phyloP scores from a whole-genome alignment of 2,797 vertebrate species.

The Mormyrus proboscirostris region DNA sequence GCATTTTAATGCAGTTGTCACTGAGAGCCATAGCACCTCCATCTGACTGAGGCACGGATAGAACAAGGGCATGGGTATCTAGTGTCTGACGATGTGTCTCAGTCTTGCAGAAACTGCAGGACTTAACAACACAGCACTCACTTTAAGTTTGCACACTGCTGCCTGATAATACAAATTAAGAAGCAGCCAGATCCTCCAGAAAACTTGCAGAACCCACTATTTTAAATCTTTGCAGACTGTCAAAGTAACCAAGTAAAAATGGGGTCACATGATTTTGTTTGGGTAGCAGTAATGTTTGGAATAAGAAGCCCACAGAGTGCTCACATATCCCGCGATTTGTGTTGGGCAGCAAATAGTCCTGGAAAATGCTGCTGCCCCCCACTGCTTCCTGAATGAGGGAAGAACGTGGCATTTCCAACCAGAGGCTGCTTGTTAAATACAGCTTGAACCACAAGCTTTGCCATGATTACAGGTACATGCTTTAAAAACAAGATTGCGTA shows the following conservation, averaged over 20 bases:
- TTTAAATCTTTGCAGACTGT: not conserved
- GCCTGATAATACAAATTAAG: not conserved
- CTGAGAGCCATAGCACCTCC: not conserved
- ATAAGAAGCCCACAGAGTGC: not conserved
- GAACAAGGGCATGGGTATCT: not conserved
- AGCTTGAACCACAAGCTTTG: constrained; percentile 7
- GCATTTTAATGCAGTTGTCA: not conserved
- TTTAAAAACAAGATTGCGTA: constrained; percentile 10
- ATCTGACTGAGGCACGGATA: not conserved
- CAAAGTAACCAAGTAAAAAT: not conserved
- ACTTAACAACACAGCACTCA: not conserved
- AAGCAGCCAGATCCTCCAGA: not conserved
- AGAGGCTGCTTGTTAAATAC: constrained; percentile 16
- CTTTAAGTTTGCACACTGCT: not conserved
- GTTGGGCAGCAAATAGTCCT: not conserved
- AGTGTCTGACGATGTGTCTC: not conserved
- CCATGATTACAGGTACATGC: constrained; percentile 21
- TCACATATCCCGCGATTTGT: not conserved
- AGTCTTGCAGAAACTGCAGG: not conserved
- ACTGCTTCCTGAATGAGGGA: not conserved
- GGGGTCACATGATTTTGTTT: not conserved
- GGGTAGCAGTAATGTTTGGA: not conserved
- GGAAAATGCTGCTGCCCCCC: not conserved
- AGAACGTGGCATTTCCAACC: not conserved
- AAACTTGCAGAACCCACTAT: not conserved